Base-by-base conservation (phyloP, 2,797 vertebrate genomes). In the Scolopax rusticola region DNA sequence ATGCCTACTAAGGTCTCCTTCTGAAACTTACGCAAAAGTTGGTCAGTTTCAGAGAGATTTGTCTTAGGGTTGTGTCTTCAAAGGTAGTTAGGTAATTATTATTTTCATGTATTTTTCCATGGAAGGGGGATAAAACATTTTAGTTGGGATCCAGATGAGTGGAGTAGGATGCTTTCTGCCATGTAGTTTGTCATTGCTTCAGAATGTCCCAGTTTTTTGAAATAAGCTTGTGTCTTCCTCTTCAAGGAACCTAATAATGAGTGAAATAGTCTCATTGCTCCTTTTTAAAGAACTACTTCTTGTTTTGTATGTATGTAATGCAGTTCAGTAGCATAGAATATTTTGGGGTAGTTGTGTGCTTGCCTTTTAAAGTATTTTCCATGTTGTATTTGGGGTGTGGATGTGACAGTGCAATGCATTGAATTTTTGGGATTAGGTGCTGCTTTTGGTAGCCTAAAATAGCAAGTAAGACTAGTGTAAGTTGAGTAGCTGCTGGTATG, bases 391-490 rank as follows among this genome's bases (percentile, higher is more conserved):
- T 15, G 0, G 0, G n/a, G 7, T 43, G 8, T 63, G n/a, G 25
- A 8, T 81, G 54, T 78, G 79, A 12, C 74, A 77, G 67, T 51
- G 86, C 59, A 67, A 12, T 89, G 77, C 84, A 89, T 15, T 95
- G 92, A 81, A 78, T 89, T 93, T 96, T 95, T 81, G 59, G 90
- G 71, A 90, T 96, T 97, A 92, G 92, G 84, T 93, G 93, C 84
- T 87, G 78, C 93, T 93, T 96, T 87, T 93, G 51, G 83, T 79
- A 79, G 59, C 88, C 70, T 84, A 92, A 96, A 97, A 96, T 90
- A 96, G 94, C 61, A 91, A 57, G 63, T 67, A 82, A 84, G 51
- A 33, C 54, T 79, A 45, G 36, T n/a, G 92, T 95, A 95, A 96
- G 67, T 79, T 94, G 92, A 95, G 95, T 84, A 89, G 88, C 78